These are phyloP conservation scores for Gallinago media DNA, from an alignment of 2,113 vertebrate genomes.

Conservation along the genomic window DNA sequence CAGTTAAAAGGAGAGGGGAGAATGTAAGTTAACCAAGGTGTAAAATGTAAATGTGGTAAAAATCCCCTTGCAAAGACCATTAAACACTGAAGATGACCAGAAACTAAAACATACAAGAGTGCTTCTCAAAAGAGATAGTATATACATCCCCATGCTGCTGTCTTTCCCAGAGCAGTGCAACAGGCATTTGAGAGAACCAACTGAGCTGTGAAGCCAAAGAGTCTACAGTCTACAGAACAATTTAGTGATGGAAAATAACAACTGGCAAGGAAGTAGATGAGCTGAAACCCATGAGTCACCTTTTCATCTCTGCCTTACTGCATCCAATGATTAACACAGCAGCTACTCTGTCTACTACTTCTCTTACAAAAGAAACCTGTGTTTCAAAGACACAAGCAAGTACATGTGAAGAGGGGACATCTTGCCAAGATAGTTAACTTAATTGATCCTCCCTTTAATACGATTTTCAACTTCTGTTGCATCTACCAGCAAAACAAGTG, in stretches of 20 bases:
- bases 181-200: rapidly evolving
- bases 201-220: rapidly evolving
- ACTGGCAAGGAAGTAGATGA: background rate
- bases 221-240: background rate
- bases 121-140: rapidly evolving
- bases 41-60: background rate
- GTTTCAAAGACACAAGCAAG: background rate
- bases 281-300: background rate
- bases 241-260: background rate
- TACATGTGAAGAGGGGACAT: background rate
- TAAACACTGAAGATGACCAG: background rate
- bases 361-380: background rate
- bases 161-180: background rate
- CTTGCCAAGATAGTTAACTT: background rate
- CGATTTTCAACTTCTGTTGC: background rate
- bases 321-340: background rate
- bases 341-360: background rate
- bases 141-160: too few species aligned
- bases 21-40: background rate
- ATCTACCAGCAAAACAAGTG: background rate
- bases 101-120: rapidly evolving
- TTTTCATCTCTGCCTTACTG: background rate
- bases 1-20: background rate
- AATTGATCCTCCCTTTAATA: background rate
- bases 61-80: background rate